phyloP scores from a whole-genome alignment of 2,888 invertebrate species.

The Ennomos quercinarius region DNA sequence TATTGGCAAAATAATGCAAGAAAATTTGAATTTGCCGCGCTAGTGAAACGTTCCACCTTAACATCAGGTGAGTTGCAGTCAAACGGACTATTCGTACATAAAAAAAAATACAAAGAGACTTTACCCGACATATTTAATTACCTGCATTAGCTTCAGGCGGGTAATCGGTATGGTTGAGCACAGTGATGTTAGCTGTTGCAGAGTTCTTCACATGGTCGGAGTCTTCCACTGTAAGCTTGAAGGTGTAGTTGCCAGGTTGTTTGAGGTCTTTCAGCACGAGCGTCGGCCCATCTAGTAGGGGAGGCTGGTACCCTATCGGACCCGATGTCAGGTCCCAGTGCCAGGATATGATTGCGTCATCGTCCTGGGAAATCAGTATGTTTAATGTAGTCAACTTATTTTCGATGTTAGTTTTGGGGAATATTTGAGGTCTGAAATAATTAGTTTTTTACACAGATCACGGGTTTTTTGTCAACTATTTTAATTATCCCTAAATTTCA shows the following conservation, averaged over 20 bases:
- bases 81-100: too few species aligned
- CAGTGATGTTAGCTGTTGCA: slow-evolving; percentile 94
- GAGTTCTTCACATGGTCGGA: slow-evolving; percentile 94
- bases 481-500: too few species aligned
- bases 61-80: too few species aligned
- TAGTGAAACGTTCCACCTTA: too few species aligned
- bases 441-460: too few species aligned
- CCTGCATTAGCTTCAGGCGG: slow-evolving; percentile 97
- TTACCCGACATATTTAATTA: slow-evolving; percentile 53
- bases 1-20: too few species aligned
- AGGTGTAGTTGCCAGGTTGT: slow-evolving; percentile 95
- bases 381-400: too few species aligned
- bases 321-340: slow-evolving; percentile 97
- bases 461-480: too few species aligned
- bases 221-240: slow-evolving; percentile 96
- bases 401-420: too few species aligned
- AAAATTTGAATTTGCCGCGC: too few species aligned
- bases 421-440: too few species aligned
- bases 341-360: slow-evolving; percentile 94
- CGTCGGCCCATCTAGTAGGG: slow-evolving; percentile 91
- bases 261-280: slow-evolving; percentile 93
- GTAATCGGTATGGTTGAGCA: slow-evolving; percentile 96
- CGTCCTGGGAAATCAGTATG: slow-evolving; percentile 79
- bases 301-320: slow-evolving; percentile 94
- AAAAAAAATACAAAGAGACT: too few species aligned